Base-by-base conservation (phyloP, 2,888 invertebrate genomes). In the Tortrix viridana region DNA sequence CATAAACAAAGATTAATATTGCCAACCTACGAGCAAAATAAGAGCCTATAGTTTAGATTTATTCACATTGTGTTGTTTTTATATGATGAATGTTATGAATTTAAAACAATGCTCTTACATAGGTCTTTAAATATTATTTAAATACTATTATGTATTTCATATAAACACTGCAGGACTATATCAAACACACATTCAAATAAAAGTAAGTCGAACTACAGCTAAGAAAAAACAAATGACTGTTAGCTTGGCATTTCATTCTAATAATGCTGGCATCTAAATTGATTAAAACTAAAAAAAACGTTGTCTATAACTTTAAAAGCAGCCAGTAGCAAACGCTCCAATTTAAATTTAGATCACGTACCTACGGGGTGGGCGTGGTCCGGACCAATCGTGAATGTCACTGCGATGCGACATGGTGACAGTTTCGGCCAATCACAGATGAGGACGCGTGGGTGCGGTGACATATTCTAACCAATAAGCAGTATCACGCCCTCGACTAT, bases 361-460 rank as follows among this genome's bases (percentile, higher is more conserved):
- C 32, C 32, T 32, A 32, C 43, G 69, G 59, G 56, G 65, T 75
- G 78, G 90, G 91, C 90, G 90, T 85, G 88, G 80, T 73, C 66
- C 68, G 67, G 60, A 60, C 89, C 87, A 89, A 89, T 88, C 71
- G 76, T 74, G 77, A 82, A 74, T 88, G 89, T 90, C 89, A 86
- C 90, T 82, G 83, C 75, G 5, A 72, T 78, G 86, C 77, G 85
- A 86, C 88, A 87, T 81, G 79, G 89, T 92, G 91, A 92, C 91
- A 92, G 67, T 88, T 88, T 77, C 77, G 70, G 70, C 92, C 91
- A 92, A 91, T 91, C 57, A 76, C 71, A 71, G 43, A 60, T 55
- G 67, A 68, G 55, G 65, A 71, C 77, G 80, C 73, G 77, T 77
- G 73, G 74, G 79, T 77, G 83, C 77, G 80, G 83, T 86, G 89